Evolutionary conservation across 1,140 invertebrate genomes (phyloP), one percentile per base, ranked within the genome.

Genomic region (Ptiloglossa arizonensis): DNA sequence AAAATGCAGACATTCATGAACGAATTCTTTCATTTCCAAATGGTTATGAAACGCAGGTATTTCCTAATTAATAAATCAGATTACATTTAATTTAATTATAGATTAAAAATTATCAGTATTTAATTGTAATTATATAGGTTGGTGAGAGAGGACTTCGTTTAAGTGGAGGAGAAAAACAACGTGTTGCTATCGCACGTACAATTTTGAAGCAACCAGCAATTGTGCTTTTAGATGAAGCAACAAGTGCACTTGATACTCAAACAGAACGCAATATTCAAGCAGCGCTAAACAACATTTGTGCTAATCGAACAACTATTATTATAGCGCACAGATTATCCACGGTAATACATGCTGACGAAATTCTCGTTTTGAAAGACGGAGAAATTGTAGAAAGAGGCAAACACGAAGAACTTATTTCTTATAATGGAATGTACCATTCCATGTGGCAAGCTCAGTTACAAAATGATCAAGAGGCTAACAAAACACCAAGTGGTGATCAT

Each of bases 321-420:
- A 96, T 99, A 27, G 98, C 98, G 1, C 98, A 99, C 91, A 94
- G 97, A 79, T 92, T 99, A 27, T 98, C 98, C 0, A 99, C 98
- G 0, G 95, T 99, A 78, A 97, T 98, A 82, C 96, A 98, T 89
- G 97, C 97, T 0, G 97, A 99, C 92, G 96, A 97, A 90, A 99
- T 99, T 81, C 91, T 98, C 1, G 98, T 99, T 0, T 91, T 99
- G 8, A 95, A 96, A 87, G 96, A 98, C 1, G 98, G 98, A 15
- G 95, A 95, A 90, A 97, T 99, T 81, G 94, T 97, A n/a, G 98
- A 99, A 91, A 93, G 96, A 46, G 98, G 98, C 90, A 96, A 78
- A 59, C 97, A 98, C 89, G 96, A 98, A 59, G 94, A 97, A 79
- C 91, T 98, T 13, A 91, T 98, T 74, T 92, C 93, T 0, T 89